These are phyloP conservation scores for Epinephelus fuscoguttatus DNA, from an alignment of 2,113 vertebrate species.

Conservation along the genomic window DNA sequence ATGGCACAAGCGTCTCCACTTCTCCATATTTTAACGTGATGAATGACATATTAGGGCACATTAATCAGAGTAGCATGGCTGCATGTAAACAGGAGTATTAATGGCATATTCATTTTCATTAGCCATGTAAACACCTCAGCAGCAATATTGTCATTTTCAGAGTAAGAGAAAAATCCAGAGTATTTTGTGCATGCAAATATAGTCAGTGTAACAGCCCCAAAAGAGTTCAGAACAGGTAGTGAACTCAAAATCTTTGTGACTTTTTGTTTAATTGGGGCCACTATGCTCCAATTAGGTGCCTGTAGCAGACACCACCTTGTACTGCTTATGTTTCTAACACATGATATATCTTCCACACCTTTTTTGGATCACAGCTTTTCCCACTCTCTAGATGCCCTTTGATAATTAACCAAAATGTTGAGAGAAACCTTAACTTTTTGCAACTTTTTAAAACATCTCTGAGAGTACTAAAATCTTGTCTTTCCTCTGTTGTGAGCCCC, in stretches of 20 bases:
- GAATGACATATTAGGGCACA: too few relatives aligned
- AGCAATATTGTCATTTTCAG: too few relatives aligned
- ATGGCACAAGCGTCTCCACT: too few relatives aligned
- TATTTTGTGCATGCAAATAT: too few relatives aligned
- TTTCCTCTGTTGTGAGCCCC: neutral
- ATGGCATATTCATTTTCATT: too few relatives aligned
- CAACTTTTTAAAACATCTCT: constrained; percentile 1
- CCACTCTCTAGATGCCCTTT: neutral
- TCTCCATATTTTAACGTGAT: too few relatives aligned
- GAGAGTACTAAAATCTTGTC: constrained; percentile 14
- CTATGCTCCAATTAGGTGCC: neutral
- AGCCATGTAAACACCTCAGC: too few relatives aligned
- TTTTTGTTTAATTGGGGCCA: constrained; percentile 3
- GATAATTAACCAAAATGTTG: constrained; percentile 30
- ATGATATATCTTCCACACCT: neutral
- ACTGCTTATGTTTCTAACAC: neutral
- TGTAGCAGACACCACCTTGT: neutral
- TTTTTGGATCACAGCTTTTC: neutral
- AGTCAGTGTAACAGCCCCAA: neutral
- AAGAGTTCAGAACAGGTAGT: neutral
- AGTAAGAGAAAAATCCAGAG: too few relatives aligned
- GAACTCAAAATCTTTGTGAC: constrained; percentile 2
- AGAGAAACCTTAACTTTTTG: constrained; percentile 5
- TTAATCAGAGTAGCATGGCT: too few relatives aligned
- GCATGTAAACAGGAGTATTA: too few relatives aligned